Evolutionary conservation across 2,888 invertebrate genomes (phyloP).

Genomic region (Linhomoeus sp.): DNA sequence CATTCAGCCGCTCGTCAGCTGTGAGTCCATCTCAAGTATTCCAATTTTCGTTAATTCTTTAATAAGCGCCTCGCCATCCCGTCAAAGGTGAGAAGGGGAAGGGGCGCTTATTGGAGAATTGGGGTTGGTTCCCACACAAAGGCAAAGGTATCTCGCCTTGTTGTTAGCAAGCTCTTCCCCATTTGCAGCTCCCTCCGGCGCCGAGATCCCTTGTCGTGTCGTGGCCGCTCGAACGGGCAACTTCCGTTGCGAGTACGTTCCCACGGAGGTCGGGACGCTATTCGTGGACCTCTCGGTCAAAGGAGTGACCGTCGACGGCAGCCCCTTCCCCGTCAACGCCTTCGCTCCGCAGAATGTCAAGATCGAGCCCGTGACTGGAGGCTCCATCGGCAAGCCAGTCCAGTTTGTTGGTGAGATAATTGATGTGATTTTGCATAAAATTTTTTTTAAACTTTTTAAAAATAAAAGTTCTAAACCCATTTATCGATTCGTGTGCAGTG

Average conservation of each 20-base stretch:
- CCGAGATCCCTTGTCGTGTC: conserved; percentile 58
- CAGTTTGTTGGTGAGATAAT: conserved; percentile 63
- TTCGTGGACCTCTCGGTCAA: conserved; percentile 70
- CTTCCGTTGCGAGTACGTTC: conserved; percentile 74
- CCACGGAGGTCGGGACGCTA: conserved; percentile 46
- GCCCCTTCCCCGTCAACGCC: conserved; percentile 74
- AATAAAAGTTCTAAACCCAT: neutral
- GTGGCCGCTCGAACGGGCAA: conserved; percentile 59
- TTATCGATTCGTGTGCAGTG: conserved; percentile 39
- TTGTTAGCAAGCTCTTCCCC: neutral
- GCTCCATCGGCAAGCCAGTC: conserved; percentile 80
- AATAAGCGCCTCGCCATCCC: too few relatives aligned
- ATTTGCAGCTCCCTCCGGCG: conserved; percentile 56
- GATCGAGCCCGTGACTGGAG: conserved; percentile 79
- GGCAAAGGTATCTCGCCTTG: too few relatives aligned
- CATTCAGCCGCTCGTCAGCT: conserved; percentile 38
- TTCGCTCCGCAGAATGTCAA: conserved; percentile 80
- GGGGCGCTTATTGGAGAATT: too few relatives aligned
- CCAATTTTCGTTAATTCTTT: neutral
- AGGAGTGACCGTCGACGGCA: conserved; percentile 68
- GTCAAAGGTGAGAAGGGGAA: too few relatives aligned
- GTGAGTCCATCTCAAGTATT: conserved; percentile 35
- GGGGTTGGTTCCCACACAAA: too few relatives aligned
- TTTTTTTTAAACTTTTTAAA: neutral
- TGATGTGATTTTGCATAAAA: neutral